These are phyloP conservation scores for Pseudachorutes palmiensis DNA, from an alignment of 1,140 invertebrate species.

Conservation along the genomic window DNA sequence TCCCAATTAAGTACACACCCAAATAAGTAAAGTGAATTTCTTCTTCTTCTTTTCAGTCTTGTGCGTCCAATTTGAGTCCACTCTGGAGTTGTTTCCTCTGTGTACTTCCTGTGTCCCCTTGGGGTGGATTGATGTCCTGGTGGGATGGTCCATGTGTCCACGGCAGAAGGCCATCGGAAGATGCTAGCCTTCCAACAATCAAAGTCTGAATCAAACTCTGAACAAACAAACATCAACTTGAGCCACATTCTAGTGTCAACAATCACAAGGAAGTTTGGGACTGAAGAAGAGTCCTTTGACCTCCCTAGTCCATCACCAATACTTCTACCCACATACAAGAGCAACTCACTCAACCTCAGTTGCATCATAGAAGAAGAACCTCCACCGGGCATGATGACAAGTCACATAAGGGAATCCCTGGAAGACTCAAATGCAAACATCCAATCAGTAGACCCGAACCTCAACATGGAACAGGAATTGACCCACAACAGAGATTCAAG, in stretches of 20 bases:
- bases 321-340: background rate
- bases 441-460: background rate
- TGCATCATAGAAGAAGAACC: conserved; percentile 3
- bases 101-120: no score
- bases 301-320: background rate
- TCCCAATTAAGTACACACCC: no score
- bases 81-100: no score
- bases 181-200: conserved; percentile 2
- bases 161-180: conserved; percentile 2
- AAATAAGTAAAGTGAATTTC: no score
- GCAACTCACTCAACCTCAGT: background rate
- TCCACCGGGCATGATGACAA: background rate
- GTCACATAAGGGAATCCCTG: background rate
- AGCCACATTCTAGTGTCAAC: background rate
- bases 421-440: background rate
- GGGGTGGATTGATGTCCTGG: no score
- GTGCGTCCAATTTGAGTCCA: no score
- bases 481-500: no score
- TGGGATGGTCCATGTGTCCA: conserved; percentile 3
- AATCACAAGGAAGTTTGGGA: background rate
- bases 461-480: no score
- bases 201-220: background rate
- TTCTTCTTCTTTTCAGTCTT: no score
- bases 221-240: background rate
- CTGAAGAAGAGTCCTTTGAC: background rate